Conservation (phyloP, 2,888 invertebrate genomes). For the Salpingus planirostris region DNA sequence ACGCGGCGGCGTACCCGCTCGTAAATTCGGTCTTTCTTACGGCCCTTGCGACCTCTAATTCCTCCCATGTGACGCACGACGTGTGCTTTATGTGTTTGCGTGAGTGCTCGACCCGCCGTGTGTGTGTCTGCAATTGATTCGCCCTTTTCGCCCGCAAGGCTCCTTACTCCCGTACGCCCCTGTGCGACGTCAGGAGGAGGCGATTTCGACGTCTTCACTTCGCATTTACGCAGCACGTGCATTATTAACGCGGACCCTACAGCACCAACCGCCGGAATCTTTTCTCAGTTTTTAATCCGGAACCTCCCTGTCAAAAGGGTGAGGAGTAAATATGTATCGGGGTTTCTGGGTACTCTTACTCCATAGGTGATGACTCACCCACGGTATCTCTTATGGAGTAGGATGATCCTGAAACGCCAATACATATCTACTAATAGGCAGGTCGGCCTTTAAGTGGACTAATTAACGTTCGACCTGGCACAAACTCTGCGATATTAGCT, state of each 20-base stretch:
- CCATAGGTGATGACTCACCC: too few relatives aligned
- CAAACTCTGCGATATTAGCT: too few relatives aligned
- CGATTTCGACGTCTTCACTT: constrained; percentile 7
- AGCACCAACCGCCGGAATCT: too few relatives aligned
- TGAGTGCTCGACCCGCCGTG: constrained; percentile 36
- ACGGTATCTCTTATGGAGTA: too few relatives aligned
- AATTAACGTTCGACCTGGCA: too few relatives aligned
- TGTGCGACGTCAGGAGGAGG: constrained; percentile 1
- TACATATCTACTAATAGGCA: too few relatives aligned
- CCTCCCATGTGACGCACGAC: constrained; percentile 41
- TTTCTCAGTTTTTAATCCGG: too few relatives aligned
- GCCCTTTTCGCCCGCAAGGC: constrained; percentile 23
- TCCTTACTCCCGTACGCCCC: constrained; percentile 6
- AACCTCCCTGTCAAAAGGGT: too few relatives aligned
- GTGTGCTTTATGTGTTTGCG: constrained; percentile 42
- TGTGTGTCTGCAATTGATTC: constrained; percentile 38
- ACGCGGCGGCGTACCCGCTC: constrained; percentile 32
- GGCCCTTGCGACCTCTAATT: constrained; percentile 40
- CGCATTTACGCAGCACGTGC: constrained; percentile 4
- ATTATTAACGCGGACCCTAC: constrained; percentile 6
- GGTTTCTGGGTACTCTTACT: too few relatives aligned
- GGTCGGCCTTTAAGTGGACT: too few relatives aligned
- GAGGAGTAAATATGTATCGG: too few relatives aligned
- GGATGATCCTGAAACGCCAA: too few relatives aligned
- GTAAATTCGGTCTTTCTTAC: constrained; percentile 41